phyloP scores from a whole-genome alignment of 92 coral and sea anemone genomes.

The Chrysogorgia sp. region DNA sequence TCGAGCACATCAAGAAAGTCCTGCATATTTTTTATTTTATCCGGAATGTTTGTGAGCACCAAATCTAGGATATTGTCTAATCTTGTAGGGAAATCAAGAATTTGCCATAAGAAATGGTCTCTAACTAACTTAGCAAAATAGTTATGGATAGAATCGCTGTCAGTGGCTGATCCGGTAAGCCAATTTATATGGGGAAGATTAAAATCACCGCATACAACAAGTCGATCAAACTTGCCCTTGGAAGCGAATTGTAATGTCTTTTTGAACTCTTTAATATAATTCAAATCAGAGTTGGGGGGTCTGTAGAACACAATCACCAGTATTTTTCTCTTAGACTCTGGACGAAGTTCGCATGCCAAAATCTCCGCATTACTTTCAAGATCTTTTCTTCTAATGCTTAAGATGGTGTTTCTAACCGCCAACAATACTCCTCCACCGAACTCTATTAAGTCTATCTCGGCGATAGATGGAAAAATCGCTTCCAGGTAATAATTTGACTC shows the following conservation, averaged over 20 bases:
- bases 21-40: slow-evolving; percentile 11
- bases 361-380: slow-evolving; percentile 38
- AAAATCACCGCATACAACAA: slow-evolving; percentile 62
- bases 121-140: slow-evolving; percentile 53
- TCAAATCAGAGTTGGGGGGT: slow-evolving; percentile 8
- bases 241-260: slow-evolving; percentile 42
- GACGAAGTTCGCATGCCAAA: slow-evolving; percentile 14
- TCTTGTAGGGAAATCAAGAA: slow-evolving; percentile 50
- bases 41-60: slow-evolving; percentile 29
- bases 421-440: too few species aligned
- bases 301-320: slow-evolving; percentile 24
- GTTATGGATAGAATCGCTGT: background rate
- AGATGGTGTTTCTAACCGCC: slow-evolving; percentile 50
- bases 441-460: slow-evolving; percentile 44
- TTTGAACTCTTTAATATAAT: slow-evolving; percentile 52
- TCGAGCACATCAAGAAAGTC: slow-evolving; percentile 36
- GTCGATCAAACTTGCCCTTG: slow-evolving; percentile 57
- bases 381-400: slow-evolving; percentile 55
- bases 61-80: slow-evolving; percentile 10
- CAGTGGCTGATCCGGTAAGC: slow-evolving; percentile 31
- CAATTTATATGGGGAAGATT: slow-evolving; percentile 64
- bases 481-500: slow-evolving; percentile 47
- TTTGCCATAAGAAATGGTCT: slow-evolving; percentile 63
- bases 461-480: slow-evolving; percentile 56
- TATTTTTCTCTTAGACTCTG: slow-evolving; percentile 10